Conservation (phyloP, 2,888 invertebrate species). For the Hypolimnas misippus region DNA sequence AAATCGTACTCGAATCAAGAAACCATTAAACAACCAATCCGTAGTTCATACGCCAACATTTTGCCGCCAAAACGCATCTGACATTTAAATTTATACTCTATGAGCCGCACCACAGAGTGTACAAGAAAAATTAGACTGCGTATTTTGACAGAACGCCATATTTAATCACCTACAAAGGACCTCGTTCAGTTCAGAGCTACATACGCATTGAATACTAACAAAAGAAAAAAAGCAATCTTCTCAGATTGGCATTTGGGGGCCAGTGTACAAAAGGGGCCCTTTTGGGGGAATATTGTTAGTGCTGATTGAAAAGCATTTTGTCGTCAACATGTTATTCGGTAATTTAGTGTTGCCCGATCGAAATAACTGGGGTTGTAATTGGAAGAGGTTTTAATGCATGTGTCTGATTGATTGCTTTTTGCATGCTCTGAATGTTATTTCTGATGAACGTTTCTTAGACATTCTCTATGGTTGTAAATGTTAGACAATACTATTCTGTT, state of each 20-base stretch:
- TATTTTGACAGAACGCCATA: constrained; percentile 55
- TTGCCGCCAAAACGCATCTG: constrained; percentile 43
- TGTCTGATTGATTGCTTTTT: constrained; percentile 51
- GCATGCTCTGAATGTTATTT: constrained; percentile 36
- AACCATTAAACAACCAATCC: constrained; percentile 83
- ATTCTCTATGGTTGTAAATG: too few species aligned
- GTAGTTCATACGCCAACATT: constrained; percentile 55
- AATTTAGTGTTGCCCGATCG: constrained; percentile 80
- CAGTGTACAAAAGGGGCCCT: constrained; percentile 64
- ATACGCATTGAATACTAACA: constrained; percentile 82
- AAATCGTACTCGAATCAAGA: constrained; percentile 72
- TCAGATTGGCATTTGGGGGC: constrained; percentile 82
- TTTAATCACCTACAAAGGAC: constrained; percentile 82
- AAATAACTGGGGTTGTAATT: constrained; percentile 75
- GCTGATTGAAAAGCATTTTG: constrained; percentile 81
- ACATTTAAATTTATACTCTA: constrained; percentile 43
- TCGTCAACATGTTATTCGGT: constrained; percentile 82
- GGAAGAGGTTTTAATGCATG: constrained; percentile 60
- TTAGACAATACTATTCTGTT: too few species aligned
- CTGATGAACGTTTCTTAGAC: neutral
- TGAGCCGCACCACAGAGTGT: constrained; percentile 36
- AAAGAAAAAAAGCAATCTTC: constrained; percentile 84
- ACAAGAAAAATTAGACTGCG: constrained; percentile 26
- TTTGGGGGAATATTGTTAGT: constrained; percentile 72
- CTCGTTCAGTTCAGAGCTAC: constrained; percentile 65